Evolutionary conservation across 1,140 invertebrate genomes (phyloP).

Genomic region (Aphelinus certus): DNA sequence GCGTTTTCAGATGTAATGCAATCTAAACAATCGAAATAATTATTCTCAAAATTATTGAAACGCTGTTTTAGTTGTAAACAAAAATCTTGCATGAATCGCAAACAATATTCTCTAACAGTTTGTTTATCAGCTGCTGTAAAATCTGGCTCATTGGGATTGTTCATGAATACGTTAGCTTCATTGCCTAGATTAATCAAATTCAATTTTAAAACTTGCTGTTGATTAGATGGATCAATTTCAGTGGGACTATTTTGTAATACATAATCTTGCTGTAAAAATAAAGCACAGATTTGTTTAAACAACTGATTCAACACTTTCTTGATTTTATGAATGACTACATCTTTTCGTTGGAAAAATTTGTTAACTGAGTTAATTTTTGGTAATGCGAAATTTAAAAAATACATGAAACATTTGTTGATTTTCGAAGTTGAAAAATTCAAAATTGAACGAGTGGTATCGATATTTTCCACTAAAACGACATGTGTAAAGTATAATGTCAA

Average conservation of each 20-base stretch:
- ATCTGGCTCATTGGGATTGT: slow-evolving; percentile 1
- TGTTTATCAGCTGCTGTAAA: not conserved
- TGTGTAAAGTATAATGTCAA: not conserved
- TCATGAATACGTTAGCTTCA: slow-evolving; percentile 20
- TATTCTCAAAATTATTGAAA: slow-evolving; percentile 9
- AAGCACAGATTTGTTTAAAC: slow-evolving; percentile 3
- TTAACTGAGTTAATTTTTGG: slow-evolving; percentile 36
- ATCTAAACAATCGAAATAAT: not conserved
- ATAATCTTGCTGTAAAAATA: slow-evolving; percentile 14
- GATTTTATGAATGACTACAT: slow-evolving; percentile 18
- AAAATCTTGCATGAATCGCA: not conserved
- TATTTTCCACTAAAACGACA: not conserved
- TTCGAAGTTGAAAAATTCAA: slow-evolving; percentile 8
- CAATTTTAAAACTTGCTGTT: slow-evolving; percentile 11
- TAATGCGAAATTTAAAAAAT: slow-evolving; percentile 32
- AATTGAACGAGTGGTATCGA: not conserved
- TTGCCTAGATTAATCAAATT: slow-evolving; percentile 22
- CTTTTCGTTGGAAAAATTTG: slow-evolving; percentile 37
- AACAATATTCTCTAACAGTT: slow-evolving; percentile 1
- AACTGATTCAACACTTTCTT: slow-evolving; percentile 19
- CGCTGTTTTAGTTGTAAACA: not conserved
- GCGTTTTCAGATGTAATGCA: not conserved
- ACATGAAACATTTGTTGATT: not conserved
- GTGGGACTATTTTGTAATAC: slow-evolving; percentile 10
- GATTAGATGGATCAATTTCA: slow-evolving; percentile 19